Base-by-base conservation (phyloP, 2,888 invertebrate genomes). In the Morpho deidamia region DNA sequence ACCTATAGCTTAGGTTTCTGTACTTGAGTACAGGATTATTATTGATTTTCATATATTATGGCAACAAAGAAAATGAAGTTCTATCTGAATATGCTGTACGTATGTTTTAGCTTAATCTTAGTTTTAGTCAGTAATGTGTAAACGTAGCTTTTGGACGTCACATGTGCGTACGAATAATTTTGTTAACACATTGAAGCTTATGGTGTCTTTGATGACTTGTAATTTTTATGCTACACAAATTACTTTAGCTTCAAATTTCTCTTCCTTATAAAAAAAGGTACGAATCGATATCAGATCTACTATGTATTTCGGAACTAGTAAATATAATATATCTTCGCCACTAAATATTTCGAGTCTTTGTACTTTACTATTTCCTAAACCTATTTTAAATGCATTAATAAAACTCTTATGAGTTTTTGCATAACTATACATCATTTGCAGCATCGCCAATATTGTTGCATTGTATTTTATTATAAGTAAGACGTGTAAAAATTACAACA, bases 381-480 rank as follows among this genome's bases (percentile, higher is more conserved):
- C 84, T 86, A 87, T 71, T 72, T 76, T 87, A 87, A 87, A 87
- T 87, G 87, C 87, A 84, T 77, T 77, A 64, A 69, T 74, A 72
- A 75, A 77, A 83, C 78, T 78, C 76, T 69, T 68, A 69, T 66
- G 69, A 78, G 69, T 72, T 69, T 72, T 73, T 67, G 68, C 72
- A 64, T 69, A 59, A 65, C 5, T 37, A 10, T 10, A 69, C 65
- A 58, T 60, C 65, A 58, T 61, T 67, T 46, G 72, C 76, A 79
- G 74, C 71, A 76, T 74, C 72, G 71, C 73, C 74, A 73, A 76
- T 68, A 42, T 58, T 55, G 67, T 62, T 68, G 67, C 69, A 67
- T 72, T 80, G 78, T 82, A n/a, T 23, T 81, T 82, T 81, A 78
- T 68, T 70, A 68, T 61, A 23, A 55, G n/a, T 47, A 23, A 23